Evolutionary conservation across 2,888 invertebrate genomes (phyloP), one percentile per base, ranked within the genome.

Genomic region (Noctua janthina): DNA sequence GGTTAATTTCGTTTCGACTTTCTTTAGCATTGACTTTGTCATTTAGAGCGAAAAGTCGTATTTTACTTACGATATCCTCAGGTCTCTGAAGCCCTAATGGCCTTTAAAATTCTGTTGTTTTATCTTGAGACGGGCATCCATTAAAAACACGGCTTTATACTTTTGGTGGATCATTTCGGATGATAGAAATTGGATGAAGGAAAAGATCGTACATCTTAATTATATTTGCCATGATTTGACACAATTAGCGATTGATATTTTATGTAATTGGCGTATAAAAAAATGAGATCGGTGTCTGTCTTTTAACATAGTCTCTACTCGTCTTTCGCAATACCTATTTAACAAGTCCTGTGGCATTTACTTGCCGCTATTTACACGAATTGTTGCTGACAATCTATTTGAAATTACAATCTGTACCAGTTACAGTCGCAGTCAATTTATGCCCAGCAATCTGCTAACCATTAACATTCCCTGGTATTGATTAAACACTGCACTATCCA

Each of bases 401-500:
- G 69, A n/a, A 85, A 81, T 70, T 74, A 59, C 85, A 83, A 74
- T 75, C 66, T 39, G 85, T 74, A 15, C 59, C 62, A 85, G 74
- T 66, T 46, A 43, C 70, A 17, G 35, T 59, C 51, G 51, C n/a
- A 81, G 75, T 81, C 59, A 85, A 81, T 85, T 83, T 83, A 79
- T 78, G 56, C 72, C n/a, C 43, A 67, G 74, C 82, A 89, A 87
- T 83, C 85, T 84, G 80, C 78, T 81, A 72, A 76, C 81, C 82
- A 84, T 81, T 82, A 83, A 76, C 88, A 87, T 84, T 83, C 70
- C 69, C 78, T 70, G 82, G 81, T 85, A 88, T 88, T 89, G 90
- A 89, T 90, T 88, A 84, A 80, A 77, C 89, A 78, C 82, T 80
- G 46, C 56, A 78, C 79, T 80, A 76, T 78, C 75, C 84, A 74